phyloP scores from a whole-genome alignment of 2,888 invertebrate species.

The Caenorhabditis imperialis region DNA sequence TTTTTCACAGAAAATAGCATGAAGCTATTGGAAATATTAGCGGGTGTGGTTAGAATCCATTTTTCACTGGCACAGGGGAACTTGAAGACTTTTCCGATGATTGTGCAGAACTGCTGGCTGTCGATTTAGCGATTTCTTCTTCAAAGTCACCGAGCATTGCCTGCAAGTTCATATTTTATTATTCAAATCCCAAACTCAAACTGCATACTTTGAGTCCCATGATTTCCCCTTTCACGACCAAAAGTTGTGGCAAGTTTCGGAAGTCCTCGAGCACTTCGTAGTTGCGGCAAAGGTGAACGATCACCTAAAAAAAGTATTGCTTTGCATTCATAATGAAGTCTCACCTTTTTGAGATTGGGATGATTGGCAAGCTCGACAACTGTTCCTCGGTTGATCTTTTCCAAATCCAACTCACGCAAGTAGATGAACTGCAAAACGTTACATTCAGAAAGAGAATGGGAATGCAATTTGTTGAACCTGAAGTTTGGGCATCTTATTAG shows the following conservation, averaged over 20 bases:
- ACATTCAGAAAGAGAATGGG: background rate
- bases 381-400: constrained; percentile 77
- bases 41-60: constrained; percentile 33
- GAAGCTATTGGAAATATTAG: background rate
- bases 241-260: constrained; percentile 75
- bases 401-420: constrained; percentile 77
- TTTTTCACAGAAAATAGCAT: constrained; percentile 41
- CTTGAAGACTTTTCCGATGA: constrained; percentile 35
- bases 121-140: constrained; percentile 50
- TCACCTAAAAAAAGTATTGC: constrained; percentile 53
- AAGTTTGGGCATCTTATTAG: constrained; percentile 72
- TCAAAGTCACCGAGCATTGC: constrained; percentile 74
- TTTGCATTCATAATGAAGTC: constrained; percentile 7
- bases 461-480: too few species aligned
- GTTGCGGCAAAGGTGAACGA: constrained; percentile 76
- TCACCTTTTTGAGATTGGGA: constrained; percentile 72
- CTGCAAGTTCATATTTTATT: constrained; percentile 52
- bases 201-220: constrained; percentile 72
- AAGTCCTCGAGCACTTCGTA: constrained; percentile 77
- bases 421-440: constrained; percentile 76
- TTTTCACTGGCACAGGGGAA: constrained; percentile 52
- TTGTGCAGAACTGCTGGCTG: constrained; percentile 36
- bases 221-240: constrained; percentile 78
- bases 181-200: constrained; percentile 6
- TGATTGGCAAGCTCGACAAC: constrained; percentile 76